These are phyloP conservation scores for Aphidius colemani DNA, from an alignment of 2,888 invertebrate species.

Conservation along the genomic window DNA sequence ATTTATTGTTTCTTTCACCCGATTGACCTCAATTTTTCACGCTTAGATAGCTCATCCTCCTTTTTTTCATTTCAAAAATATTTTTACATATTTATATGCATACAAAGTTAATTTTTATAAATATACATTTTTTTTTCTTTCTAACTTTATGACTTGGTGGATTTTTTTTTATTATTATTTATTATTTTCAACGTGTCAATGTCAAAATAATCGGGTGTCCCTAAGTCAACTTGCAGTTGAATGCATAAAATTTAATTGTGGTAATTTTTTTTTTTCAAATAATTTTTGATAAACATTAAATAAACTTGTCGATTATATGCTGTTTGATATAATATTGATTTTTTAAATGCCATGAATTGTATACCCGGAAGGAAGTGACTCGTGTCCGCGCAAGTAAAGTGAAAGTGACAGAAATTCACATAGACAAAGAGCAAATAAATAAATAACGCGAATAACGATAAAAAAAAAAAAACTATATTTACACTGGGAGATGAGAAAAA, in stretches of 20 bases:
- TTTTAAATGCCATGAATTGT: neutral
- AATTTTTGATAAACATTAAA: neutral
- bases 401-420: slow-evolving; percentile 45
- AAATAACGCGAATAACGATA: too few relatives aligned
- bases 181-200: too few relatives aligned
- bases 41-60: neutral
- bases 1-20: neutral
- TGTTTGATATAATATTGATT: too few relatives aligned
- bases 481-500: neutral
- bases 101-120: too few relatives aligned
- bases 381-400: slow-evolving; percentile 35
- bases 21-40: slow-evolving; percentile 31
- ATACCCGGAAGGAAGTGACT: slow-evolving; percentile 41
- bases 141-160: too few relatives aligned
- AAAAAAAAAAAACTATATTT: too few relatives aligned
- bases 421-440: slow-evolving; percentile 1
- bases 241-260: neutral
- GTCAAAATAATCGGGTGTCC: too few relatives aligned
- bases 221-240: too few relatives aligned
- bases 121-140: too few relatives aligned
- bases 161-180: too few relatives aligned
- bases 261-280: too few relatives aligned
- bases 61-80: slow-evolving; percentile 2
- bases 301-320: neutral
- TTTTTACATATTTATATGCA: too few relatives aligned